Evolutionary conservation across 1,140 invertebrate species (phyloP), one percentile per base, ranked within the genome.

Genomic region (Camponotus pennsylvanicus): DNA sequence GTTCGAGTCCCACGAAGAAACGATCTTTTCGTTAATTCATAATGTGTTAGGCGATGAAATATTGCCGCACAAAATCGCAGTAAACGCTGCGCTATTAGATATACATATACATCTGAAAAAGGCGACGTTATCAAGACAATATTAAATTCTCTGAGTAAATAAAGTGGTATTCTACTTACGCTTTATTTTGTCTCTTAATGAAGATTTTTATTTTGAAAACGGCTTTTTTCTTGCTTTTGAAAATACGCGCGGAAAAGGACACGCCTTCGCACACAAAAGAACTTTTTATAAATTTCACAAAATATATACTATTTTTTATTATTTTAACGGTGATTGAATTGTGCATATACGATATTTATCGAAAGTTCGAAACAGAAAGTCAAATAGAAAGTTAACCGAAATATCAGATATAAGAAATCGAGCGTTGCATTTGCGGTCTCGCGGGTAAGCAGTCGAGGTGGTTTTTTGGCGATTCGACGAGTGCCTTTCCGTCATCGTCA

Each of bases 391-490:
- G 15, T 8, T 11, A 27, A 59, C 34, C 13, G 55, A 63, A 75
- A 83, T 27, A 27, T 83, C 55, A 73, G 27, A 27, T 27, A 49
- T 63, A 42, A 75, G 40, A 66, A 55, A 76, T 55, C 34, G 18
- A 49, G 57, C 34, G 45, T 70, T 7, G 34, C 78, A 21, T 82
- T 71, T 70, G 18, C 18, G 75, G 59, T 84, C 49, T 59, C 45
- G 69, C 45, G 55, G 27, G 64, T 73, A 83, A 91, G 73, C 86
- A 91, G 83, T 90, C 87, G 57, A 77, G 79, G 88, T 69, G 85
- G 61, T 87, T 89, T 82, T 89, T 89, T 61, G 88, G 55, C 55
- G 55, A 67, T 89, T 84, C 73, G 73, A 27, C 78, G 57, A 55
- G 27, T 89, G 75, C 66, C 88, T 82, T 85, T 63, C 27, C 76